Evolutionary conservation across 1,140 invertebrate genomes (phyloP), one percentile per base, ranked within the genome.

Genomic region (Heliothis subflexa): DNA sequence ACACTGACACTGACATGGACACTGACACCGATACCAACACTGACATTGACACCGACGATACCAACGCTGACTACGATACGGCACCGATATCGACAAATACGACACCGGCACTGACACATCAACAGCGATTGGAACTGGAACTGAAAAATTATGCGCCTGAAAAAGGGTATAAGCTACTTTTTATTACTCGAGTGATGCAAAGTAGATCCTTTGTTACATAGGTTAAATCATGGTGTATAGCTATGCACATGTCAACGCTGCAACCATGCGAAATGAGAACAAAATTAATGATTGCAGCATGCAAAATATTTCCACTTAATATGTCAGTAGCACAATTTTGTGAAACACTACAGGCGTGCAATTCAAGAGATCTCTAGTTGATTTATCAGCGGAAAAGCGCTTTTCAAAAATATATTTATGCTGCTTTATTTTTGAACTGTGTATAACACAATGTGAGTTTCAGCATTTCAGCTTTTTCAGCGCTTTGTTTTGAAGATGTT

Each of bases 301-400:
- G 45, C 55, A 64, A 75, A 62, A 75, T 64, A 75, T 75, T 75
- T 45, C 73, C 59, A 75, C 73, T 75, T 50, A 28, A 11, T n/a
- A n/a, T n/a, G 73, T 75, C 73, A 62, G 25, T 64, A 52, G 59
- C 73, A 74, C 54, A 75, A 52, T 68, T 52, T 50, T 68, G 64
- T 64, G 59, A 62, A 75, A 74, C 54, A 50, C 59, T 45, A 50
- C 21, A 49, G 33, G 25, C 59, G 71, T 61, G 47, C 57, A 75
- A 64, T 75, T 75, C 28, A 64, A 75, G 72, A 74, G 72, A 61
- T 49, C 73, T 75, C 57, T 3, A 75, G 45, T 75, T 75, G 73
- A 75, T 75, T 75, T 75, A 75, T 75, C 59, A 75, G 59, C 59
- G 59, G 28, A 61, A 75, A 62, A 75, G 57, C 21, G 73, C 57